phyloP scores from a whole-genome alignment of 2,888 invertebrate genomes.

The Atrina japonica region DNA sequence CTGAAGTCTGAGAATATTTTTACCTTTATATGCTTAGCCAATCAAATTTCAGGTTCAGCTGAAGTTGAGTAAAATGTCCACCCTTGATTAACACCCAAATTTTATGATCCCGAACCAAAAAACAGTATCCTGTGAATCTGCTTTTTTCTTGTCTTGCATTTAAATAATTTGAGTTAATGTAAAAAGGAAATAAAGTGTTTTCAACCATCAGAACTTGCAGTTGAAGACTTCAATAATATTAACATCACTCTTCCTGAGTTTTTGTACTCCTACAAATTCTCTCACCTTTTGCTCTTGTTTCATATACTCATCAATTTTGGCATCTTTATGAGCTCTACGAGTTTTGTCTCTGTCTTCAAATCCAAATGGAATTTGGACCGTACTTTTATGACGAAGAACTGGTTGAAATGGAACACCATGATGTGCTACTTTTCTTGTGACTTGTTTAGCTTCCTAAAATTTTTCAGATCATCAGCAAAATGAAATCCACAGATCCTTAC shows the following conservation, averaged over 20 bases:
- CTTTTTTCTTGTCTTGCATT: too few relatives aligned
- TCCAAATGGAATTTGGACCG: slow-evolving; percentile 84
- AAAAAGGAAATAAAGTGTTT: too few relatives aligned
- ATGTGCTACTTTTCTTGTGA: slow-evolving; percentile 62
- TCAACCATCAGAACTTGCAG: too few relatives aligned
- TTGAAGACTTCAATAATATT: not conserved
- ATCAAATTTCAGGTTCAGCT: too few relatives aligned
- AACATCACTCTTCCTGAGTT: not conserved
- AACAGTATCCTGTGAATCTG: too few relatives aligned
- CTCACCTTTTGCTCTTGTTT: slow-evolving; percentile 76
- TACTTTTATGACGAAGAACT: slow-evolving; percentile 66
- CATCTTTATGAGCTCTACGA: slow-evolving; percentile 84
- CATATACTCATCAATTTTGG: slow-evolving; percentile 83
- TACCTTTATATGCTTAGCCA: too few relatives aligned
- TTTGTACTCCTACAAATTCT: not conserved
- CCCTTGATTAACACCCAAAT: too few relatives aligned
- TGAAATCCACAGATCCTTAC: too few relatives aligned
- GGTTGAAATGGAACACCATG: slow-evolving; percentile 74
- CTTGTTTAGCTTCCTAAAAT: slow-evolving; percentile 48
- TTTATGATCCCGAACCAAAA: too few relatives aligned
- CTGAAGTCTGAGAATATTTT: too few relatives aligned
- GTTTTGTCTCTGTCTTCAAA: slow-evolving; percentile 86
- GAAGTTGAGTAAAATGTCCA: too few relatives aligned
- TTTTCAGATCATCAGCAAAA: not conserved
- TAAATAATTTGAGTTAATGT: too few relatives aligned